These are phyloP conservation scores for Drosophila rubida DNA, from an alignment of 2,888 invertebrate genomes.

Conservation along the genomic window DNA sequence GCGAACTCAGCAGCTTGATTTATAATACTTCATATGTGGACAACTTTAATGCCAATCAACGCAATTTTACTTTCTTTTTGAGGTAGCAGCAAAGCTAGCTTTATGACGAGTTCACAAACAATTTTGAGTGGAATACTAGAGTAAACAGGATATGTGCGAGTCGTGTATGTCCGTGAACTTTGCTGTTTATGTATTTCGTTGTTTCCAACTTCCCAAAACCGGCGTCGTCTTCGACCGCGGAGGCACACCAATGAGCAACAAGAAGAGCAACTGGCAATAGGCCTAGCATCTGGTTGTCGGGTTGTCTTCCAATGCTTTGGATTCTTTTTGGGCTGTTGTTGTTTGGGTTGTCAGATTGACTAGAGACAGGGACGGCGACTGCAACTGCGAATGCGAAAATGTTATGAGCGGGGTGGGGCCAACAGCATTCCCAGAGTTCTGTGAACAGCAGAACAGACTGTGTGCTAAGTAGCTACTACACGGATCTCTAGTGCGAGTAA, in stretches of 20 bases:
- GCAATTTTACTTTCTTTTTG: not conserved
- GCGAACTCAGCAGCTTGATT: too few species aligned
- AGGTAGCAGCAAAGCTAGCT: not conserved
- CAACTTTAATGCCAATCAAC: not conserved
- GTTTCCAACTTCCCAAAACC: conserved; percentile 49
- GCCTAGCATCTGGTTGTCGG: conserved; percentile 50
- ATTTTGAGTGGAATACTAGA: too few species aligned
- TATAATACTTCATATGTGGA: too few species aligned
- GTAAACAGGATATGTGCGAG: conserved; percentile 1
- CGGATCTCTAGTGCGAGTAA: conserved; percentile 2
- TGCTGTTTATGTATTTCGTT: conserved; percentile 21
- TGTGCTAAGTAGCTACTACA: conserved; percentile 28
- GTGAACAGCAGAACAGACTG: too few species aligned
- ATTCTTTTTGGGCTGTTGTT: conserved; percentile 28
- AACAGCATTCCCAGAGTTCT: conserved; percentile 5
- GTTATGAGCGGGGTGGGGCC: not conserved
- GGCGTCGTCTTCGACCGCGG: conserved; percentile 38
- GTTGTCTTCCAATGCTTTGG: conserved; percentile 32
- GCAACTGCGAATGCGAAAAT: not conserved
- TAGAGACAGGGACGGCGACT: conserved; percentile 28
- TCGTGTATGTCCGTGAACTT: not conserved
- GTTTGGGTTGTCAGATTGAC: conserved; percentile 43
- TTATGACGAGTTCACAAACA: too few species aligned
- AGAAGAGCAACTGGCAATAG: conserved; percentile 20
- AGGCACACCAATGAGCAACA: conserved; percentile 14